A percentile compares a stretch with the other conserved stretches of the same genome.
Conservation (phyloP, 2,113 vertebrate species). For the Istiophorus platypterus region DNA sequence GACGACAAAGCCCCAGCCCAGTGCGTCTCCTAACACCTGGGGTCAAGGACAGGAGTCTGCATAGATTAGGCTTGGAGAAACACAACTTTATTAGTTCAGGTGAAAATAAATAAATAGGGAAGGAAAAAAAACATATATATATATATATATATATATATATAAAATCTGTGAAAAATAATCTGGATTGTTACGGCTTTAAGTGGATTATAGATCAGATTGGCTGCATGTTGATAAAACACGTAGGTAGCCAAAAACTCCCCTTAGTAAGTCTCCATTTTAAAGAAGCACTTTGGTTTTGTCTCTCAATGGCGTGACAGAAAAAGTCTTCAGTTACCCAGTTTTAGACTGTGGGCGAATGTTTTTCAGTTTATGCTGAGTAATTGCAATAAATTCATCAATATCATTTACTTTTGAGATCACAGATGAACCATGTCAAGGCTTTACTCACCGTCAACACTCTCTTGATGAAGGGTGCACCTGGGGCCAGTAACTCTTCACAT, state of each 20-base stretch:
- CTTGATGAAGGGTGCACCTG: slow-evolving; percentile 87
- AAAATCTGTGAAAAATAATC: no score
- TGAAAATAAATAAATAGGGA: no score
- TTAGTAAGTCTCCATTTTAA: slow-evolving; percentile 1
- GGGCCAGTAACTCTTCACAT: slow-evolving; percentile 87
- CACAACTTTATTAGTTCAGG: background rate
- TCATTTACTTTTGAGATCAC: background rate
- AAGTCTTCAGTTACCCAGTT: background rate
- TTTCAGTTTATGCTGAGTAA: background rate
- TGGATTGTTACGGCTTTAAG: no score
- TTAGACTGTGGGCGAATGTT: background rate
- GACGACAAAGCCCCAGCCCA: slow-evolving; percentile 93
- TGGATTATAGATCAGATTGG: background rate
- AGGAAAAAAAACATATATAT: no score
- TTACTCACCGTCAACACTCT: slow-evolving; percentile 87
- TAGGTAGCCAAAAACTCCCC: background rate
- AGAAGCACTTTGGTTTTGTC: background rate
- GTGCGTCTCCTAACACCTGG: slow-evolving; percentile 89
- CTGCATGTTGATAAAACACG: background rate
- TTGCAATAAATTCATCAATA: background rate
- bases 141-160: no score
- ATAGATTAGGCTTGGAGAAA: background rate
- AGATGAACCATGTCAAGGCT: background rate
- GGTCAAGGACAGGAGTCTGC: background rate
- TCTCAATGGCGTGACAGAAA: background rate